Conservation (phyloP, 1,140 invertebrate genomes). For the Microplitis mediator region DNA sequence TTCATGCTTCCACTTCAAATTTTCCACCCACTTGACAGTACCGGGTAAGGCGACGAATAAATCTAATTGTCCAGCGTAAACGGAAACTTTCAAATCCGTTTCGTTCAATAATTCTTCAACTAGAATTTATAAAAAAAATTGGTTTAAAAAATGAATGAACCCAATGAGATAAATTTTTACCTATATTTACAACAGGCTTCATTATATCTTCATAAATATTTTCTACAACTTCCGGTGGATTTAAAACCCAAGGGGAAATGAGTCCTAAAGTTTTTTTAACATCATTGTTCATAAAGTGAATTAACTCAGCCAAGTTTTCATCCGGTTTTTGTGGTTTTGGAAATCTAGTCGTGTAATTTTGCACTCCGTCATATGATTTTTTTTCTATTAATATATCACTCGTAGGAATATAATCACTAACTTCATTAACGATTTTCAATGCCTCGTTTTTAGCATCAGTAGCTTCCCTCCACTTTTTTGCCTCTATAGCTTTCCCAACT, state of each 20-base stretch:
- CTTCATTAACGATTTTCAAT: no score
- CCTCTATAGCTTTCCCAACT: not conserved
- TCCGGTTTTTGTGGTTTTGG: no score
- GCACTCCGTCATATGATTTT: no score
- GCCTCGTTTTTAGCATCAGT: not conserved
- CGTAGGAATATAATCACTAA: no score
- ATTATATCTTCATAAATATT: conserved; percentile 78
- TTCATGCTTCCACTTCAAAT: conserved; percentile 68
- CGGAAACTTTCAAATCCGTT: conserved; percentile 66
- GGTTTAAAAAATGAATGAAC: not conserved
- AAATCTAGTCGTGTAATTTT: no score
- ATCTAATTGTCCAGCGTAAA: conserved; percentile 75
- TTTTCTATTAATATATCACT: not conserved
- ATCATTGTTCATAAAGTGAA: conserved; percentile 72
- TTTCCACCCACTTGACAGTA: conserved; percentile 74
- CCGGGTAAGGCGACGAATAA: conserved; percentile 75
- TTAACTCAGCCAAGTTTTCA: conserved; percentile 40
- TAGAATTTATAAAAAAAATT: not conserved
- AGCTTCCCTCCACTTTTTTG: not conserved
- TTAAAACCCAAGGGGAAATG: conserved; percentile 68
- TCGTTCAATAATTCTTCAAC: conserved; percentile 4
- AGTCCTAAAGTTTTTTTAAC: conserved; percentile 69
- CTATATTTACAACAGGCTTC: conserved; percentile 77
- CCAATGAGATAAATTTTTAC: conserved; percentile 57
- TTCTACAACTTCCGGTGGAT: conserved; percentile 69